These are phyloP conservation scores for Sebastes dallii DNA, from an alignment of 2,797 vertebrate genomes.

Conservation along the genomic window DNA sequence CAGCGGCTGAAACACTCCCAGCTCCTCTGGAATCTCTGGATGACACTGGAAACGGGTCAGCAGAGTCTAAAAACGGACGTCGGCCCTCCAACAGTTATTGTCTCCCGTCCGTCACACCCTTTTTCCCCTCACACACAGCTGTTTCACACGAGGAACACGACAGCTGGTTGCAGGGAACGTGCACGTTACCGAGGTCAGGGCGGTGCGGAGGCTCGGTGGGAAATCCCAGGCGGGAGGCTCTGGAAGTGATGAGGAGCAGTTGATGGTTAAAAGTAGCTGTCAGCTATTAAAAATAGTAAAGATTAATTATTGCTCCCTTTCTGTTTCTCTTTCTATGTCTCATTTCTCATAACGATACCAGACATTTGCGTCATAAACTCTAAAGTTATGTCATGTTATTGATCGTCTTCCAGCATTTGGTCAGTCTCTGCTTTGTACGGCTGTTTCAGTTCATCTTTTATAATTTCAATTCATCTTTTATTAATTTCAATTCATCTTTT, in stretches of 20 bases:
- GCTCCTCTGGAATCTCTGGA: constrained; percentile 65
- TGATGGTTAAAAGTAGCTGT: constrained; percentile 3
- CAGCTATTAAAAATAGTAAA: background rate
- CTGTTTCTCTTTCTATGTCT: constrained; percentile 30
- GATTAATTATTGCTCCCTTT: background rate
- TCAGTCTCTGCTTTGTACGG: background rate
- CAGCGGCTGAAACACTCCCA: constrained; percentile 54
- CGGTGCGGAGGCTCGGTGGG: constrained; percentile 42
- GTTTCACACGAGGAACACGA: constrained; percentile 46
- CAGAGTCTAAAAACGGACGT: constrained; percentile 59
- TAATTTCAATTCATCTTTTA: too few species aligned
- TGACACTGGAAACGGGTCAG: constrained; percentile 66
- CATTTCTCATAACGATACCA: background rate
- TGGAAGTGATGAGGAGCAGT: constrained; percentile 25
- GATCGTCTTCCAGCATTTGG: background rate
- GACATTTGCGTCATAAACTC: background rate
- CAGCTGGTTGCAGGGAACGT: constrained; percentile 59
- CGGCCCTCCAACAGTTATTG: constrained; percentile 50
- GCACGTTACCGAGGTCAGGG: constrained; percentile 41
- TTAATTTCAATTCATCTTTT: background rate
- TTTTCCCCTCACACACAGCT: constrained; percentile 59
- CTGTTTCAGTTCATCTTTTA: background rate
- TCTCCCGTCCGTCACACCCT: constrained; percentile 61
- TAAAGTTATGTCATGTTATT: background rate
- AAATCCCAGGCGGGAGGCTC: constrained; percentile 52